Base-by-base conservation (phyloP, 2,113 vertebrate species). In the Ciconia boyciana region DNA sequence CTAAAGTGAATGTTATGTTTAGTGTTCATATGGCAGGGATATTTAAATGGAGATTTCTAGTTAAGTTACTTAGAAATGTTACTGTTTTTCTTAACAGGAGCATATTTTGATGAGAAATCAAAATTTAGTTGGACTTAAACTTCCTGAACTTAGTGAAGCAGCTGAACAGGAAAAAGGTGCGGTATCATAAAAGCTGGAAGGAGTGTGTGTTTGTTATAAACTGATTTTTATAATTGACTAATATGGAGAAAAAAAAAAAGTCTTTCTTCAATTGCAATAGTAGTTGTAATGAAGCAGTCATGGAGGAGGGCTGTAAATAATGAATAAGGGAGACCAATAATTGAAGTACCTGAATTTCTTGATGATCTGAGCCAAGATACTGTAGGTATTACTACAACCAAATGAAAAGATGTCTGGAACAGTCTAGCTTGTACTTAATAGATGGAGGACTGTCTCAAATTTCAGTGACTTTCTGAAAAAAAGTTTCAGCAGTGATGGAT, bases 131-230 rank as follows among this genome's bases (percentile, higher is more conserved):
- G 98, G 98, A 88, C 98, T 99, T 94, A 99, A 99, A 96, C 98
- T 99, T 96, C 99, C 99, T 49, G 99, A 99, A 46, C 98, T 99
- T 94, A 99, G 98, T 92, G 99, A 99, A 98, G 98, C 98, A 10
- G 98, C 97, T 10, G 99, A 99, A 97, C 99, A 99, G 95, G 99
- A 99, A 95, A 99, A 98, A 99, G 99, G 99, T 99, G 96, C 84
- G 71, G 97, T 95, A 94, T 81, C 86, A 78, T 80, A 44, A 85
- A 85, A 91, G 6, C 21, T 55, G 62, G 39, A 82, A 64, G 12
- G 10, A 62, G 31, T 80, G 41, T 64, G 25, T 81, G 51, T 68
- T 78, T 91, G 13, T 41, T 83, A 34, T 36, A 36, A 15, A 66
- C 12, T 64, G 10, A 44, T 66, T 79, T 83, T 89, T 78, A 36